Conservation (phyloP, 2,888 invertebrate genomes). For the Stomorhina lunata region DNA sequence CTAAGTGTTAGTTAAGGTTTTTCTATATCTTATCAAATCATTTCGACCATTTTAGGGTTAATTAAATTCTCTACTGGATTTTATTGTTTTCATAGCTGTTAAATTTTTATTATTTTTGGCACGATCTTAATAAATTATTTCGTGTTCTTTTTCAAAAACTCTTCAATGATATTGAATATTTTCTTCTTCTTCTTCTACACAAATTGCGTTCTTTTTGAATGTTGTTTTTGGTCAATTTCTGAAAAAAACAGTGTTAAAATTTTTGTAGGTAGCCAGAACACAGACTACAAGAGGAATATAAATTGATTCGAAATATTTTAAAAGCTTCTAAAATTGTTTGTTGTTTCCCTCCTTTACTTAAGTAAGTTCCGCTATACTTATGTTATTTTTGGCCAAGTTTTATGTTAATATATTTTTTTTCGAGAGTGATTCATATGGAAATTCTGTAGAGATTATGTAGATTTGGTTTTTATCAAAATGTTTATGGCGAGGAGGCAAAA, state of each 20-base stretch:
- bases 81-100: conserved; percentile 21
- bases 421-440: background rate
- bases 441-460: background rate
- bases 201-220: conserved; percentile 1
- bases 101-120: conserved; percentile 63
- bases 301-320: background rate
- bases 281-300: conserved; percentile 14
- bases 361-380: conserved; percentile 20
- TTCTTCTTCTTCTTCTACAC: background rate
- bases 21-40: too few relatives aligned
- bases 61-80: conserved; percentile 22
- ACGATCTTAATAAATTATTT: conserved; percentile 54
- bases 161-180: conserved; percentile 41
- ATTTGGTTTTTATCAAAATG: background rate
- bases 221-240: background rate
- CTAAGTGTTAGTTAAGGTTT: too few relatives aligned
- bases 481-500: background rate
- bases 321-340: background rate
- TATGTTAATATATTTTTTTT: background rate
- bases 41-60: conserved; percentile 17
- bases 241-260: conserved; percentile 40
- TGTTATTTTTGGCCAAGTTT: conserved; percentile 29
- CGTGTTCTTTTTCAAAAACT: background rate
- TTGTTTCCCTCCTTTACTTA: background rate
- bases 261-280: conserved; percentile 27